phyloP scores from a whole-genome alignment of 2,888 invertebrate genomes.

The Epinotia ramella region DNA sequence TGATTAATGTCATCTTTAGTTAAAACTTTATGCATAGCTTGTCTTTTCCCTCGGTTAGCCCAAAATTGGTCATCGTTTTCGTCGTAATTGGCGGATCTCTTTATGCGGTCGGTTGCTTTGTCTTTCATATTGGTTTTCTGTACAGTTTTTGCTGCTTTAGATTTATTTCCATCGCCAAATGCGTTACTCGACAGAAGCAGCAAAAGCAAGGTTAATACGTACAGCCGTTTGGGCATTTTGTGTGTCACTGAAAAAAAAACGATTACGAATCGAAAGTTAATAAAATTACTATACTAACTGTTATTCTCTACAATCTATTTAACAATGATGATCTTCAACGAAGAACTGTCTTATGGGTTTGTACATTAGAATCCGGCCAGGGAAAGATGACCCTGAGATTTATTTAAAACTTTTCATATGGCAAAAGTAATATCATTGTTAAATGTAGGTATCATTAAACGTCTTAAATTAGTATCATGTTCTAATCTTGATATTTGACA shows the following conservation, averaged over 20 bases:
- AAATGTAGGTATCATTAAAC: too few species aligned
- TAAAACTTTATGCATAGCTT: conserved; percentile 52
- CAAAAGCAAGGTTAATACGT: conserved; percentile 59
- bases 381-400: too few species aligned
- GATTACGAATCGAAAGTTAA: background rate
- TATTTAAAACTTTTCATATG: too few species aligned
- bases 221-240: conserved; percentile 67
- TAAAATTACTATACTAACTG: background rate
- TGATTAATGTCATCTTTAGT: conserved; percentile 51
- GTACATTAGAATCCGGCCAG: too few species aligned
- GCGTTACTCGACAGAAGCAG: conserved; percentile 66
- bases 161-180: conserved; percentile 62
- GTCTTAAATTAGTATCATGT: too few species aligned
- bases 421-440: too few species aligned
- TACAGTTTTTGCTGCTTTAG: conserved; percentile 56
- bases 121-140: conserved; percentile 57
- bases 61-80: conserved; percentile 63
- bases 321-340: too few species aligned
- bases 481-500: too few species aligned
- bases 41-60: conserved; percentile 63
- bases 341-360: too few species aligned
- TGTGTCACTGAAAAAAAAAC: conserved; percentile 60
- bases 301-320: too few species aligned
- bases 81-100: conserved; percentile 62
- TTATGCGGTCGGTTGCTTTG: conserved; percentile 61